A percentile compares a stretch with the other conserved stretches of the same genome.
These are phyloP conservation scores for Batillaria attramentaria DNA, from an alignment of 1,140 invertebrate species.

Conservation along the genomic window DNA sequence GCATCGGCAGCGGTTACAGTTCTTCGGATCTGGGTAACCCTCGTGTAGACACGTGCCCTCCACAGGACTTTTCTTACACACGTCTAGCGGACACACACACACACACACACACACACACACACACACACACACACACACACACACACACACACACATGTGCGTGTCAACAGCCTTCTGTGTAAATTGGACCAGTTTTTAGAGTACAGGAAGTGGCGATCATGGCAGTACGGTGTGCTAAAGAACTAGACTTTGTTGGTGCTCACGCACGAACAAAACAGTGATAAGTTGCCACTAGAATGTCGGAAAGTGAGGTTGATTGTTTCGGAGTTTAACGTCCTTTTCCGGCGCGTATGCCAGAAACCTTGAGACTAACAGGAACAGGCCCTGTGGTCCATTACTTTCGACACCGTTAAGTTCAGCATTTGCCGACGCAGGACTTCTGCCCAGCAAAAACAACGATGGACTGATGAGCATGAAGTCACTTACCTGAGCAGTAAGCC, in stretches of 20 bases:
- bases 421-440: not conserved
- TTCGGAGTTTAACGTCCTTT: too few species aligned
- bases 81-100: slow-evolving; percentile 38
- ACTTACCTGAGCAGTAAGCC: slow-evolving; percentile 65
- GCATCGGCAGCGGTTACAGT: slow-evolving; percentile 64
- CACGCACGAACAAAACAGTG: too few species aligned
- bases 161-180: not conserved
- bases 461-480: not conserved
- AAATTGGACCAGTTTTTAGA: not conserved
- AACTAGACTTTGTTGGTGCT: too few species aligned
- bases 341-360: too few species aligned
- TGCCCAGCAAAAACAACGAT: not conserved
- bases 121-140: slow-evolving; percentile 13
- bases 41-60: slow-evolving; percentile 56
- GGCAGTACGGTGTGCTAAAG: too few species aligned
- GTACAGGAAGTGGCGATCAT: not conserved
- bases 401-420: not conserved
- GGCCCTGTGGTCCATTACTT: not conserved
- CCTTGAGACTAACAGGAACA: not conserved
- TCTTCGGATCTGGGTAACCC: slow-evolving; percentile 68
- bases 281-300: too few species aligned
- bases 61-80: slow-evolving; percentile 34
- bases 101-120: slow-evolving; percentile 22
- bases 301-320: too few species aligned
- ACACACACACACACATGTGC: not conserved